Base-by-base conservation (phyloP, 2,888 invertebrate species). In the Sinohyriopsis cumingii region DNA sequence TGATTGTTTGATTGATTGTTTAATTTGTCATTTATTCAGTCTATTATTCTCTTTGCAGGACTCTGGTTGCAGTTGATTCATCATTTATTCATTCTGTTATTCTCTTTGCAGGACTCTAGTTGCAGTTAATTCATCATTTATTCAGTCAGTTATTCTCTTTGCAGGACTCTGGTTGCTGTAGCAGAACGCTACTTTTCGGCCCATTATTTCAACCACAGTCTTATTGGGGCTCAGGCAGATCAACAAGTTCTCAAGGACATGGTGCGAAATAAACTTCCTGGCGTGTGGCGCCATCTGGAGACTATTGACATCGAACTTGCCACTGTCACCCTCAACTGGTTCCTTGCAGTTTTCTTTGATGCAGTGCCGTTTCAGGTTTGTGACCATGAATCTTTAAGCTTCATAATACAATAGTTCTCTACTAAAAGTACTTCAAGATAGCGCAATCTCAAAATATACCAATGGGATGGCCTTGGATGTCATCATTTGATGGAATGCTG, bases 281-380 rank as follows among this genome's bases (percentile, higher is more conserved):
- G 84, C 60, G 87, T 92, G 22, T 84, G 88, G 67, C 82, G 85
- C 28, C 91, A 92, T 79, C 81, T 92, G 63, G 88, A 90, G 69
- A 83, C 83, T 55, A 88, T 91, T 56, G 91, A 92, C 74, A 91
- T 92, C 69, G 92, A 92, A 75, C 84, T 92, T 63, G 91, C 91
- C 25, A 91, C 92, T 5, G 89, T 92, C 66, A 92, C 91, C 18
- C 87, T 92, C 70, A 92, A 92, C 86, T 92, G 92, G 92, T 92
- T 92, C 83, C 86, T 92, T 73, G 91, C 92, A 15, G 84, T 92
- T 67, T 92, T 91, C 86, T 91, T 91, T 82, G 92, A 92, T 82
- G 90, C 91, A 4, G 90, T 92, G 5, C 92, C 92, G 4, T 91
- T 91, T 79, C 90, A 91, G 88, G 91, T 91, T 81, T 76, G 84